Evolutionary conservation across 2,113 vertebrate genomes (phyloP).

Genomic region (Rhinopomastus cyanomelas): DNA sequence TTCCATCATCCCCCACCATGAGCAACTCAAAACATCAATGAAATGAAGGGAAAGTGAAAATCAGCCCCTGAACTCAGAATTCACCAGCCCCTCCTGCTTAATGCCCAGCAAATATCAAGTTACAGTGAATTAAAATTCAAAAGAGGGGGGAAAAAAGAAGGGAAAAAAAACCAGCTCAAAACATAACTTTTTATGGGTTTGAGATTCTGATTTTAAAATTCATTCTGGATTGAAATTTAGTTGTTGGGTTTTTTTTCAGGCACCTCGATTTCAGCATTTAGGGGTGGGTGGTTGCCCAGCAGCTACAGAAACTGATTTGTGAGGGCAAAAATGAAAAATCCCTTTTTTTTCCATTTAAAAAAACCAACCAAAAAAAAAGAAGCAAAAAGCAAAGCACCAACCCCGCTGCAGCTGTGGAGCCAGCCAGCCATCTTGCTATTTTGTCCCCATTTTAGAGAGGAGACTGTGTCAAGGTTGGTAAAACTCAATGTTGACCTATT

Average conservation of each 20-base stretch:
- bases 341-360: neutral
- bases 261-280: neutral
- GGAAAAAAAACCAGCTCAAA: neutral
- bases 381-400: neutral
- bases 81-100: neutral
- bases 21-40: neutral
- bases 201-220: conserved; percentile 59
- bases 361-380: neutral
- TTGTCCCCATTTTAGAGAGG: conserved; percentile 76
- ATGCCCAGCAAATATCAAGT: conserved; percentile 8
- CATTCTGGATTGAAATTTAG: conserved; percentile 27
- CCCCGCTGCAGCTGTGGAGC: conserved; percentile 66
- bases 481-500: conserved; percentile 72
- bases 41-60: neutral
- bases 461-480: conserved; percentile 68
- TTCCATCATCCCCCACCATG: neutral
- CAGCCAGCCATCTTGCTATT: conserved; percentile 77
- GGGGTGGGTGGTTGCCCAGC: neutral
- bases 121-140: conserved; percentile 28
- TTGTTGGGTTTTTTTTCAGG: conserved; percentile 22
- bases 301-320: conserved; percentile 24
- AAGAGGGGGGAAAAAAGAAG: neutral
- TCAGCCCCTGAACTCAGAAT: neutral
- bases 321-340: conserved; percentile 51
- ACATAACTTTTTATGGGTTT: neutral